A percentile compares a stretch with the other conserved stretches of the same genome.
Conservation (phyloP, 2,113 vertebrate genomes). For the Peromyscus californicus region DNA sequence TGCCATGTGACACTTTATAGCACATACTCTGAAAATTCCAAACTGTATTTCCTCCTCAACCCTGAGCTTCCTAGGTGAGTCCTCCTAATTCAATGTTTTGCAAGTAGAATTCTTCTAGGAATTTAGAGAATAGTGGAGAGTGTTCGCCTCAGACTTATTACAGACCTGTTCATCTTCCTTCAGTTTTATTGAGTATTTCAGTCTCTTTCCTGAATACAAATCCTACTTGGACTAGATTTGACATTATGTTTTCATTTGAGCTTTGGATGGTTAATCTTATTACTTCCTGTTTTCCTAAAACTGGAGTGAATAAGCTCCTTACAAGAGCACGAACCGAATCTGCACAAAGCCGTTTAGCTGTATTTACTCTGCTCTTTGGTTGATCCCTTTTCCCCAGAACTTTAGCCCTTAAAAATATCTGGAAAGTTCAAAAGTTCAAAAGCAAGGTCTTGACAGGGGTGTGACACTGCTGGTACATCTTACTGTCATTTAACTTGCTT, state of each 20-base stretch:
- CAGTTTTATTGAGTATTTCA: slow-evolving; percentile 76
- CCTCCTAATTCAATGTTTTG: slow-evolving; percentile 39
- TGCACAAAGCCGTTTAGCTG: slow-evolving; percentile 83
- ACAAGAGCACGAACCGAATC: slow-evolving; percentile 83
- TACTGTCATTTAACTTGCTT: background rate
- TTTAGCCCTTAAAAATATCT: slow-evolving; percentile 78
- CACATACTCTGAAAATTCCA: background rate
- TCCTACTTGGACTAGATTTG: slow-evolving; percentile 77
- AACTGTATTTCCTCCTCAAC: background rate
- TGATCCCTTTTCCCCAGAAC: slow-evolving; percentile 72
- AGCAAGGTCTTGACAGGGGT: background rate
- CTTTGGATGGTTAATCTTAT: slow-evolving; percentile 88
- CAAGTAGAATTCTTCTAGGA: background rate
- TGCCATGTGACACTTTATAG: background rate
- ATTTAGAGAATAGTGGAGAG: background rate
- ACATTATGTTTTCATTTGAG: slow-evolving; percentile 85
- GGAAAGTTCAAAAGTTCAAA: slow-evolving; percentile 79
- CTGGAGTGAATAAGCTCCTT: slow-evolving; percentile 89
- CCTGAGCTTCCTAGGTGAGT: background rate
- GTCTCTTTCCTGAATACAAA: slow-evolving; percentile 72
- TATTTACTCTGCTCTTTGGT: slow-evolving; percentile 84
- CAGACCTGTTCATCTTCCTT: slow-evolving; percentile 68
- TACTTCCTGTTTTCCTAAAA: slow-evolving; percentile 87
- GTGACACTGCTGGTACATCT: background rate
- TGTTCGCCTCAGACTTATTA: background rate